phyloP scores from a whole-genome alignment of 2,888 invertebrate genomes.

The Zaprionus lineosus region DNA sequence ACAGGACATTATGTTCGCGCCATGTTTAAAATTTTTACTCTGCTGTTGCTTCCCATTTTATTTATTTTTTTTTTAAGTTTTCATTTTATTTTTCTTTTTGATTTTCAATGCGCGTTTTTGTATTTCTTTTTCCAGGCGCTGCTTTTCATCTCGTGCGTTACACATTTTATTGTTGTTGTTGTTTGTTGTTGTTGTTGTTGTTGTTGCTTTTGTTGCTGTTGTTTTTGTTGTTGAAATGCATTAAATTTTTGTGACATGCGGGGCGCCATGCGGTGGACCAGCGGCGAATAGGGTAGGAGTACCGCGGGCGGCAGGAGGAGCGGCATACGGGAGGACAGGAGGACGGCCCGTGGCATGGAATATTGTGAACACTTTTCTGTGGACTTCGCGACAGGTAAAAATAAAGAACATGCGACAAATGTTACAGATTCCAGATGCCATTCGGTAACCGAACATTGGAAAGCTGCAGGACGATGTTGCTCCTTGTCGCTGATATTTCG shows the following conservation, averaged over 20 bases:
- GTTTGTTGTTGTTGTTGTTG: constrained; percentile 38
- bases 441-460: constrained; percentile 16
- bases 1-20: constrained; percentile 82
- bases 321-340: background rate
- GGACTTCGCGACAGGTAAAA: constrained; percentile 44
- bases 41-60: constrained; percentile 41
- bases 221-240: constrained; percentile 65
- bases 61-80: constrained; percentile 44
- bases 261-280: constrained; percentile 58
- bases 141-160: constrained; percentile 75
- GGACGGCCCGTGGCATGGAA: constrained; percentile 7
- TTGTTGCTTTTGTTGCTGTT: constrained; percentile 40
- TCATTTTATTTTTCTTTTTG: constrained; percentile 33
- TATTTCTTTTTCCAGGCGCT: constrained; percentile 50
- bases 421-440: constrained; percentile 52
- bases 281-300: background rate
- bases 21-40: constrained; percentile 75
- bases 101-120: constrained; percentile 34
- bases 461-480: constrained; percentile 15
- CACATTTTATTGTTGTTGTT: constrained; percentile 62
- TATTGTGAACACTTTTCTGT: constrained; percentile 1
- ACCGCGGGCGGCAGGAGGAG: too few relatives aligned
- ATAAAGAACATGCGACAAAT: constrained; percentile 38
- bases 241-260: constrained; percentile 66
- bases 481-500: too few relatives aligned